Evolutionary conservation across 1,140 invertebrate species (phyloP), one percentile per base, ranked within the genome.

Genomic region (Calliopsis andreniformis): DNA sequence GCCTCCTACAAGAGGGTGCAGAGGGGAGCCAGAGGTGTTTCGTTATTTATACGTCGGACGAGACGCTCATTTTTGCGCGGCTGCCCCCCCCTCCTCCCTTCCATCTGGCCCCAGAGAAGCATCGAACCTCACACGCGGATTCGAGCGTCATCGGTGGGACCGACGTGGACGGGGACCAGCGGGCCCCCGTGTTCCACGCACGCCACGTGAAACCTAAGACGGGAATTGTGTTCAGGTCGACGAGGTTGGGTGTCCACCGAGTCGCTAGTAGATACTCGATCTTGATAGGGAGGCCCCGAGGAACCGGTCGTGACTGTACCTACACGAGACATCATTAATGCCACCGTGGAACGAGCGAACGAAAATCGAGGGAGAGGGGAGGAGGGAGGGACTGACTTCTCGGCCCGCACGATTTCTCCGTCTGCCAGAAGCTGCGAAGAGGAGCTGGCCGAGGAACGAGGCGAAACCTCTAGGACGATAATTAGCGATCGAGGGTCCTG

Each of bases 401-500:
- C 5, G 63, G 3, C 32, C 53, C 59, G 39, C 73, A 76, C 73
- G 72, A 76, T 76, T 69, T 69, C 64, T 68, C 42, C 32, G 64
- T 69, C 72, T 25, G 72, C 49, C 35, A 43, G 39, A 10, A 47
- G 20, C 66, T 7, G 64, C 45, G 51, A 45, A 61, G 35, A 49
- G 35, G 30, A 75, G 62, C 20, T 61, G 72, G 47, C 32, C 69
- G 56, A 39, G 69, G 80, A 82, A 77, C 55, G 75, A 84, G 77
- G 72, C 63, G 78, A 83, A 77, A 84, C 59, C 75, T 72, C 82
- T 75, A 81, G 79, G 64, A 82, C 79, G 87, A 89, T 89, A 89
- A 89, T 88, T 88, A 89, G 86, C 79, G 87, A 83, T 88, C 81
- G 85, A 82, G 75, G 75, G 70, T 78, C 76, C 67, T 71, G 77